Conservation (phyloP, 2,797 vertebrate species). For the Cryptoprocta ferox region DNA sequence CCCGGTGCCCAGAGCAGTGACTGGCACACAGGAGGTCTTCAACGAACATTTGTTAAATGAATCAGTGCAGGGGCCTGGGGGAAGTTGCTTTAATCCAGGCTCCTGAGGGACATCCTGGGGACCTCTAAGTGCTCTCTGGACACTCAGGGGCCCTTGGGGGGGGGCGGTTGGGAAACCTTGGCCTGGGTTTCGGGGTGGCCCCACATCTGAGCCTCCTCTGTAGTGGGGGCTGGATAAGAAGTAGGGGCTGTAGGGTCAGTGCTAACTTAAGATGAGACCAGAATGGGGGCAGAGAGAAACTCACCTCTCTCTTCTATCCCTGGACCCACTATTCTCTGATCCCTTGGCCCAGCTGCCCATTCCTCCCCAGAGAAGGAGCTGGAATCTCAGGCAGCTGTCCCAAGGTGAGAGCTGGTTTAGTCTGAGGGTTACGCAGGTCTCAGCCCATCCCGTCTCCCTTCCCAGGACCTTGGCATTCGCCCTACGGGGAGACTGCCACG, state of each 20-base stretch:
- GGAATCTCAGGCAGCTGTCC: neutral
- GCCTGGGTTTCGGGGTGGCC: neutral
- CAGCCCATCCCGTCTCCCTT: neutral
- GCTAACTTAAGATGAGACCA: neutral
- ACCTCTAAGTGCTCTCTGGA: neutral
- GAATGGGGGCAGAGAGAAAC: neutral
- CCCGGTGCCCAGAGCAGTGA: neutral
- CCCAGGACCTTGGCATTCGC: neutral
- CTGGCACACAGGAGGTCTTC: neutral
- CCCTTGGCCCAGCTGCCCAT: neutral
- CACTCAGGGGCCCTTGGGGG: neutral
- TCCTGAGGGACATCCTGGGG: neutral
- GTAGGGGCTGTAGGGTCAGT: too few relatives aligned
- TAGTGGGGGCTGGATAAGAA: neutral
- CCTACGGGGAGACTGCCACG: fast-evolving
- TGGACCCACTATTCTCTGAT: neutral
- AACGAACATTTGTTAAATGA: neutral
- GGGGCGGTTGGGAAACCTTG: neutral
- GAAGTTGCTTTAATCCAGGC: neutral
- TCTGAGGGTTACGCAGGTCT: neutral
- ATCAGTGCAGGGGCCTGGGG: neutral
- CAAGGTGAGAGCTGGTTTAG: neutral
- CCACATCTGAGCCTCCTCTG: neutral
- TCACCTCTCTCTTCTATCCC: neutral
- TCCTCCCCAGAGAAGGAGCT: neutral